These are phyloP conservation scores for Neosilurus hyrtlii DNA, from an alignment of 2,797 vertebrate genomes.

Conservation along the genomic window DNA sequence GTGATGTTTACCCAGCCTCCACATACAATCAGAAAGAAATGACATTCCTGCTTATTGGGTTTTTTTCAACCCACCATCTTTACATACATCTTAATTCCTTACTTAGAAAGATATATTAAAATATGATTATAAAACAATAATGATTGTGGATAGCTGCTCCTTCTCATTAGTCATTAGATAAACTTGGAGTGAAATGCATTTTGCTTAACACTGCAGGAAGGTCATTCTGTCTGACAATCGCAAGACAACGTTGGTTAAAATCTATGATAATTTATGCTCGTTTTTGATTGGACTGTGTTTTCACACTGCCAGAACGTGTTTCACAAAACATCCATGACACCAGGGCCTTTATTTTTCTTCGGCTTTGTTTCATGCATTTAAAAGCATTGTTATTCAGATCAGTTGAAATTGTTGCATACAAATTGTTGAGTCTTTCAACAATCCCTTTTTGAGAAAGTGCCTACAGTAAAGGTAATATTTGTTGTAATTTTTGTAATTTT, in stretches of 20 bases:
- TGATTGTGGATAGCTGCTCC: constrained; percentile 6
- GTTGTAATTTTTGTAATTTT: too few relatives aligned
- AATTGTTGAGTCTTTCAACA: too few relatives aligned
- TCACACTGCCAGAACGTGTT: constrained; percentile 3
- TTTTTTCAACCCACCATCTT: neutral
- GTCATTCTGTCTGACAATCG: constrained; percentile 55
- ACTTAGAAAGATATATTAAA: constrained; percentile 60
- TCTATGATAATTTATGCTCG: constrained; percentile 51
- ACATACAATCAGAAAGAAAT: constrained; percentile 5
- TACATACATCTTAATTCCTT: constrained; percentile 42
- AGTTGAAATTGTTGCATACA: neutral
- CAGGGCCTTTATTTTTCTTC: neutral
- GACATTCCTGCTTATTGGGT: neutral
- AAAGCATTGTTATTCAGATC: neutral
- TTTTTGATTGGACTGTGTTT: constrained; percentile 7
- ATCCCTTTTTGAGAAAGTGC: too few relatives aligned
- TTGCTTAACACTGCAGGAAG: constrained; percentile 41
- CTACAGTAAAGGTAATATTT: too few relatives aligned
- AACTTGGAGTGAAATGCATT: constrained; percentile 48
- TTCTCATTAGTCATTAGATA: constrained; percentile 30
- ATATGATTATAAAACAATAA: constrained; percentile 50
- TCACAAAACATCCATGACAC: constrained; percentile 3
- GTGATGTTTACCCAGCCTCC: neutral
- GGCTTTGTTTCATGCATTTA: neutral
- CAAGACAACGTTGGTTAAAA: constrained; percentile 45